Percentiles rank a stretch among this genome's conserved stretches.
phyloP scores from a whole-genome alignment of 2,113 vertebrate genomes.

The Salvator merianae region DNA sequence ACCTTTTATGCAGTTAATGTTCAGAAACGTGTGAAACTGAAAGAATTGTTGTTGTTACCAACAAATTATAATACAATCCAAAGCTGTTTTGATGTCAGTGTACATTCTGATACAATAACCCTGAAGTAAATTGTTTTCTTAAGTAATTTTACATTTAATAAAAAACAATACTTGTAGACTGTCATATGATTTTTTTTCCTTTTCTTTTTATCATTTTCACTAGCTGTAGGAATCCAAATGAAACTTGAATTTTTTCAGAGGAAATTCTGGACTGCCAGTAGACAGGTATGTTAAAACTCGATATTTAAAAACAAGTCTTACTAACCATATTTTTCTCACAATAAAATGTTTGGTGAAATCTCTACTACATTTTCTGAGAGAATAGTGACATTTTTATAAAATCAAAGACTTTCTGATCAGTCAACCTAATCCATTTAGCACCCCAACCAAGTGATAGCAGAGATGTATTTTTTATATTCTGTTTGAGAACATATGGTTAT shows the following conservation, averaged over 20 bases:
- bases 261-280: constrained; percentile 98
- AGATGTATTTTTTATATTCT: no score
- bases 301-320: background rate
- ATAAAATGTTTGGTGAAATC: background rate
- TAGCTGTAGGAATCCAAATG: constrained; percentile 99
- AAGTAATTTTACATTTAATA: background rate
- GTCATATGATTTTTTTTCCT: constrained; percentile 23
- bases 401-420: background rate
- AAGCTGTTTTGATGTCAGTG: background rate
- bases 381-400: background rate
- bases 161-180: constrained; percentile 26
- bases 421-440: background rate
- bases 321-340: background rate
- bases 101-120: background rate
- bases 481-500: no score
- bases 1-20: no score
- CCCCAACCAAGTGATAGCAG: background rate
- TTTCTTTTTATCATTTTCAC: constrained; percentile 67
- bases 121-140: background rate
- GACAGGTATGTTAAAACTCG: constrained; percentile 85
- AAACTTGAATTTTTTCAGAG: constrained; percentile 98
- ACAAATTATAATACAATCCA: no score
- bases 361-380: background rate
- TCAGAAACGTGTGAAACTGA: no score
- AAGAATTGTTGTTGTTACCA: no score